Base-by-base conservation (phyloP, 2,888 invertebrate species). In the Amphipyra tragopoginis region DNA sequence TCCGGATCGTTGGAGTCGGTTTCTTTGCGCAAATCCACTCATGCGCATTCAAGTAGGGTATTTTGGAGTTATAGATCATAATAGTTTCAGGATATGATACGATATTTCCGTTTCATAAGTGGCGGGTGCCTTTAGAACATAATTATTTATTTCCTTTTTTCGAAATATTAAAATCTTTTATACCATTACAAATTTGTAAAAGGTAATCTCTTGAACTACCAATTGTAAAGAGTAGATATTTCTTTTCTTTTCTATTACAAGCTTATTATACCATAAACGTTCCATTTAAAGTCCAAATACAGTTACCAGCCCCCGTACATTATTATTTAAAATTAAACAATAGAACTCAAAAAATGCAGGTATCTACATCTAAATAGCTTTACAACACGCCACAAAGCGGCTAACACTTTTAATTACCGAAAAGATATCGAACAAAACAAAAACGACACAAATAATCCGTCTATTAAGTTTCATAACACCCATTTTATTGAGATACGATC, bases 401-500 rank as follows among this genome's bases (percentile, higher is more conserved):
- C 82, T 73, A 86, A 77, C 79, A 75, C 75, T 86, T 89, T 89
- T 90, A 90, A 90, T 90, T 90, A 89, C 81, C 72, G 67, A 77
- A 71, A n/a, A 77, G 69, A 69, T 75, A 60, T 39, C 40, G 62
- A 78, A 83, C 67, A 81, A 82, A 81, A 83, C 77, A 83, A 82
- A 82, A 86, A 84, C 82, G 82, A 79, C 75, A 81, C 79, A 79
- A 82, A 86, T 83, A 82, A 86, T 85, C 86, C 86, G 84, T 88
- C 91, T 89, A 90, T 91, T 91, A 90, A 87, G 87, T 89, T 87
- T 88, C 87, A 90, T 91, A 91, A 91, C 89, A 90, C 89, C 82
- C 85, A 88, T 90, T 89, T 91, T 90, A 90, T 90, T 87, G 77
- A 88, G 90, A 92, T 92, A 90, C 86, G 86, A 92, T 91, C 90